Conservation (phyloP, 2,888 invertebrate species). For the Napeogenes sylphis region DNA sequence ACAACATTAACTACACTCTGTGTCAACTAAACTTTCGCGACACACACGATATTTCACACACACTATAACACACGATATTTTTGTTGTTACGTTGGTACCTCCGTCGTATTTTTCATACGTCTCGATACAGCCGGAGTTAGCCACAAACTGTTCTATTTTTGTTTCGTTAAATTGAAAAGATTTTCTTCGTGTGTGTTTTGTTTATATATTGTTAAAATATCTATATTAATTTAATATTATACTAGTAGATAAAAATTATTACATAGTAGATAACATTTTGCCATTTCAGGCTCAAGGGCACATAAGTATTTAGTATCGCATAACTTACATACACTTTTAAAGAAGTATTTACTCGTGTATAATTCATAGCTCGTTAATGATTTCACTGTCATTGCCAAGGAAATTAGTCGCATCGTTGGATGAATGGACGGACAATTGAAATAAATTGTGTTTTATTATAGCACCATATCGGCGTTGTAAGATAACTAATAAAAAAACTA, state of each 20-base stretch:
- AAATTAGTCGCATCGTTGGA: slow-evolving; percentile 3
- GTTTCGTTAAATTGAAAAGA: slow-evolving; percentile 51
- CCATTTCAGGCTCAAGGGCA: no score
- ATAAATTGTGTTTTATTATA: no score
- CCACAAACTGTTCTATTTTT: slow-evolving; percentile 69
- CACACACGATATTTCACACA: slow-evolving; percentile 28
- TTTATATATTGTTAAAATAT: slow-evolving; percentile 23
- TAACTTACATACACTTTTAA: background rate
- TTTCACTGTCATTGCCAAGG: slow-evolving; percentile 2
- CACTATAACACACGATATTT: no score
- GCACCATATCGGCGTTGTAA: no score
- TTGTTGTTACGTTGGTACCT: slow-evolving; percentile 33
- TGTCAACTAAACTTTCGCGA: slow-evolving; percentile 41
- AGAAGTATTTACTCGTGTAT: no score
- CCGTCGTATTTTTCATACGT: slow-evolving; percentile 35
- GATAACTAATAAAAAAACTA: no score
- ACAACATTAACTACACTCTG: no score
- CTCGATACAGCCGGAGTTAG: slow-evolving; percentile 47
- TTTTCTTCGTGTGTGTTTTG: slow-evolving; percentile 47
- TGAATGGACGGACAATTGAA: background rate
- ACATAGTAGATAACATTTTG: background rate
- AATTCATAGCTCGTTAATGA: background rate
- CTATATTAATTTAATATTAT: background rate
- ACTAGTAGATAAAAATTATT: no score
- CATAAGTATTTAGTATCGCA: background rate